Evolutionary conservation across 2,113 vertebrate species (phyloP).

Genomic region (Electrona antarctica): DNA sequence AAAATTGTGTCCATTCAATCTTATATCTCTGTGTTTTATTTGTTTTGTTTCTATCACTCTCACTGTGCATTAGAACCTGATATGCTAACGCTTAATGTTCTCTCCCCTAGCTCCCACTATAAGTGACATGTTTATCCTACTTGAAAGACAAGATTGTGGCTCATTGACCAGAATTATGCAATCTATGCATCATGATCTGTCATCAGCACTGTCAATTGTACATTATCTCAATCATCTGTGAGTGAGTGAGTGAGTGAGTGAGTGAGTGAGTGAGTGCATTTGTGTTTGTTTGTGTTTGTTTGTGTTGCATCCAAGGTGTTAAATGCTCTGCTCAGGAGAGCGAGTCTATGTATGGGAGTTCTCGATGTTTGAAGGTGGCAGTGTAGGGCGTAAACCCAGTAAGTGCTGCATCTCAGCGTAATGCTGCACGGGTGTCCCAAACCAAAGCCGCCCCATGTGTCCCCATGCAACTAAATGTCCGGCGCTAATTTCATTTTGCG

Average conservation of each 20-base stretch:
- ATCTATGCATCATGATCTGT: not conserved
- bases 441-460: not conserved
- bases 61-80: too few species aligned
- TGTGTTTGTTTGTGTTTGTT: conserved; percentile 22
- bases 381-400: conserved; percentile 17
- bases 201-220: not conserved
- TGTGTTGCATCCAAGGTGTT: conserved; percentile 1
- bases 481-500: conserved; percentile 47
- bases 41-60: not conserved
- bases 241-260: conserved; percentile 4
- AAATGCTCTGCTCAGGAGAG: not conserved
- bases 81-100: too few species aligned
- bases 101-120: too few species aligned
- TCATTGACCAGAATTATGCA: not conserved
- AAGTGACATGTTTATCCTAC: too few species aligned
- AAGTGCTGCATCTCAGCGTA: not conserved
- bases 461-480: not conserved
- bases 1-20: not conserved
- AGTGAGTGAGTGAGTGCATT: not conserved
- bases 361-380: not conserved
- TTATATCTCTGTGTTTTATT: not conserved
- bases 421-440: too few species aligned
- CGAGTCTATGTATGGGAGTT: conserved; percentile 11
- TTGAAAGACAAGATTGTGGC: too few species aligned
- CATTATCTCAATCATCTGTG: not conserved